These are phyloP conservation scores for Strigops habroptila DNA, from an alignment of 2,113 vertebrate species.

Conservation along the genomic window DNA sequence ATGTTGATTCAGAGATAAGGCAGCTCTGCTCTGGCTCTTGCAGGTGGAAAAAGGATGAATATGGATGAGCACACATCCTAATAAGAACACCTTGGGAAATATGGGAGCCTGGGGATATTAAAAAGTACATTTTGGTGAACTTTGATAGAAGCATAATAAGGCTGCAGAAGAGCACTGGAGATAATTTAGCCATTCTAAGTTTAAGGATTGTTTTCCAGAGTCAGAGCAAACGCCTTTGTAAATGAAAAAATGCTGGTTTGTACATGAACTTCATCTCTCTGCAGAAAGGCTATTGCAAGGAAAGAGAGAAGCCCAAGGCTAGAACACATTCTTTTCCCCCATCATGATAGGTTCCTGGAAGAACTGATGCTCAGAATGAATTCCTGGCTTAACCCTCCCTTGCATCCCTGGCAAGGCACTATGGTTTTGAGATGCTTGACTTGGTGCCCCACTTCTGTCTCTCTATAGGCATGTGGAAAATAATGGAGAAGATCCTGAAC, in stretches of 20 bases:
- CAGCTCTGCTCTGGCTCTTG: neutral
- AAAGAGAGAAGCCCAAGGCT: neutral
- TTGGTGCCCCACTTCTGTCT: neutral
- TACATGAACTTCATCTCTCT: neutral
- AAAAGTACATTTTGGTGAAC: constrained; percentile 28
- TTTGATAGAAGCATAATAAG: neutral
- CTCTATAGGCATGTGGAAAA: neutral
- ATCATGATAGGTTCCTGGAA: neutral
- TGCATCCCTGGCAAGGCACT: neutral
- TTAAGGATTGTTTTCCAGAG: neutral
- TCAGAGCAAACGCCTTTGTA: constrained; percentile 6
- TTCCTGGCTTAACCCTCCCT: neutral
- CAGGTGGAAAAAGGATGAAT: constrained; percentile 34
- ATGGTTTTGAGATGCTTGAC: neutral
- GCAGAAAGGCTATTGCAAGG: neutral
- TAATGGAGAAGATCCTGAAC: neutral
- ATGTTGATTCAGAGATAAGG: neutral
- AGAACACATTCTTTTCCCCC: neutral
- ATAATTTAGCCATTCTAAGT: constrained; percentile 11
- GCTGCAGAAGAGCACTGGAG: neutral
- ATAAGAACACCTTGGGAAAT: neutral
- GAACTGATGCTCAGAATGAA: neutral
- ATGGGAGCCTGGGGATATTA: constrained; percentile 34
- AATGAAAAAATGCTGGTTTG: constrained; percentile 9
- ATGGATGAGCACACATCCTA: constrained; percentile 8